Evolutionary conservation across 2,888 invertebrate genomes (phyloP), one percentile per base, ranked within the genome.

Genomic region (Agrochola lota): DNA sequence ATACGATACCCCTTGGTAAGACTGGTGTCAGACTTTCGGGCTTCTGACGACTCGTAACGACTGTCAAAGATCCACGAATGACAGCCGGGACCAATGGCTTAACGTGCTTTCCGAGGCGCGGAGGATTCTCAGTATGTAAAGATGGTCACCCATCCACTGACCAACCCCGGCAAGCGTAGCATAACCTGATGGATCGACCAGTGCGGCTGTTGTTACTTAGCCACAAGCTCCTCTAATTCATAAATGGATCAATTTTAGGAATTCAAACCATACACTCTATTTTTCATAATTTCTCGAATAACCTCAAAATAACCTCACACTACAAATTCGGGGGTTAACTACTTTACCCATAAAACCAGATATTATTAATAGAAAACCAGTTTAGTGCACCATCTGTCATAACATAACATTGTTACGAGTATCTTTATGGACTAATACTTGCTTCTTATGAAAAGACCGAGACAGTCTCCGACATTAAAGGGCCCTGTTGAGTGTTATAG

Each of bases 291-390:
- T 69, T 30, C n/a, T 7, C 7, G 11, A 23, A 2, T 57, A 30
- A 15, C 23, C 49, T 15, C 52, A 49, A 69, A 68, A 43, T 59
- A 52, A 68, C 8, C 43, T 59, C 17, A n/a, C 26, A 52, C n/a
- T 67, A 82, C 52, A 49, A 82, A 43, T 57, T 59, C 17, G n/a
- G 9, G 20, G 9, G 55, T 77, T 81, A 85, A 72, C 80, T 60
- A 66, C 87, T 90, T 85, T 84, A 81, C 81, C 78, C 87, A 87
- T 91, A 89, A 90, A 90, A 87, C 77, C 70, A 75, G 77, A 81
- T 79, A 90, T 89, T 91, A 90, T 86, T 89, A 90, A 87, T 83
- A 84, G 84, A 78, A 75, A 75, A 89, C 82, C 81, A 80, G 73
- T 78, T 85, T 84, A 87, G 80, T 74, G 71, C 71, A 83, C 87